Conservation (phyloP, 2,888 invertebrate species). For the Yponomeuta evonymella region DNA sequence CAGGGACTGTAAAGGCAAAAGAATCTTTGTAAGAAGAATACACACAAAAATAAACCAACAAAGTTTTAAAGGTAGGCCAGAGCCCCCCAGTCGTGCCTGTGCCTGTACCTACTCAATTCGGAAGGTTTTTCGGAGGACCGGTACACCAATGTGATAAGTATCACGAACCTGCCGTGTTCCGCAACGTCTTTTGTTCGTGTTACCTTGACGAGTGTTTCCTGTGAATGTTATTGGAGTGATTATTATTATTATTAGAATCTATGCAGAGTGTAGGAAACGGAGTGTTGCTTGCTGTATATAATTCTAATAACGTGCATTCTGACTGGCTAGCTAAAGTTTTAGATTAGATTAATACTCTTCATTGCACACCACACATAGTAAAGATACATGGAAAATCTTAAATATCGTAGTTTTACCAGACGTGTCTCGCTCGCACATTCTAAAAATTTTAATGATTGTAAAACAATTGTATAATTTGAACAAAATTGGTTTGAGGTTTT, state of each 20-base stretch:
- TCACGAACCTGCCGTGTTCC: not conserved
- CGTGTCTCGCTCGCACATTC: too few relatives aligned
- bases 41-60: not conserved
- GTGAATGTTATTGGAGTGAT: not conserved
- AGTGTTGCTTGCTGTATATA: too few relatives aligned
- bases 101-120: not conserved
- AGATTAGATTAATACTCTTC: too few relatives aligned
- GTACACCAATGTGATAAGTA: not conserved
- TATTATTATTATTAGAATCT: not conserved
- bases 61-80: not conserved
- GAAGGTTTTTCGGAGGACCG: not conserved
- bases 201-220: not conserved
- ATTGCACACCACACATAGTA: too few relatives aligned
- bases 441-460: too few relatives aligned
- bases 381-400: too few relatives aligned
- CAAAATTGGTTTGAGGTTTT: too few relatives aligned
- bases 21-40: not conserved
- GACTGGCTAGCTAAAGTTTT: too few relatives aligned
- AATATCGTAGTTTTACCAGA: too few relatives aligned
- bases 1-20: not conserved
- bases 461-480: too few relatives aligned
- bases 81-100: not conserved
- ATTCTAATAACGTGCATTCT: too few relatives aligned
- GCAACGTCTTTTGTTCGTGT: slow-evolving; percentile 7
- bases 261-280: too few relatives aligned